Conservation (phyloP, 2,888 invertebrate genomes). For the Mesorhabditis sp. region DNA sequence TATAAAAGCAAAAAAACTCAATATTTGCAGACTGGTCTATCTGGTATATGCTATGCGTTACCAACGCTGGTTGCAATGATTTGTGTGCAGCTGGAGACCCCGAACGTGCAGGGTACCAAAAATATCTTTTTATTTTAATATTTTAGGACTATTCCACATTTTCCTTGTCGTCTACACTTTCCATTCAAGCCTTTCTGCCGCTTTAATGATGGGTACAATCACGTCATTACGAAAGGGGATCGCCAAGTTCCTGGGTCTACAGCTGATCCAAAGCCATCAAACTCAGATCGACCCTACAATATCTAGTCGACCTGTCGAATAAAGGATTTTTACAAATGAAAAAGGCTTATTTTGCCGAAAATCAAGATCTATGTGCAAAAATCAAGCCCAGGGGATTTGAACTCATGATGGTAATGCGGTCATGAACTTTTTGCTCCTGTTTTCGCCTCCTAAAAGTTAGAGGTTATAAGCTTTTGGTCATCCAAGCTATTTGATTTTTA, state of each 20-base stretch:
- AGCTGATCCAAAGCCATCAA: not conserved
- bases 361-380: too few relatives aligned
- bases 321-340: constrained; percentile 1
- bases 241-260: not conserved
- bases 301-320: not conserved
- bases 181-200: not conserved
- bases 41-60: not conserved
- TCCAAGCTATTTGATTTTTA: too few relatives aligned
- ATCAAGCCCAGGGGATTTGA: too few relatives aligned
- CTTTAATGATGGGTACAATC: not conserved
- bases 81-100: not conserved
- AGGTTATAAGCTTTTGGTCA: too few relatives aligned
- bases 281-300: not conserved
- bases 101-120: not conserved
- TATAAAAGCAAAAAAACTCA: not conserved
- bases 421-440: too few relatives aligned
- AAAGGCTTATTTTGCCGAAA: not conserved
- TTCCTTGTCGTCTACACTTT: not conserved
- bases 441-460: too few relatives aligned
- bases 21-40: not conserved
- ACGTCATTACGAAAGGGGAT: constrained; percentile 1
- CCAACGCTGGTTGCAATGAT: not conserved
- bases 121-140: not conserved
- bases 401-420: too few relatives aligned
- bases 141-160: not conserved